Conservation (phyloP, 1,140 invertebrate species). For the Octopus sinensis region DNA sequence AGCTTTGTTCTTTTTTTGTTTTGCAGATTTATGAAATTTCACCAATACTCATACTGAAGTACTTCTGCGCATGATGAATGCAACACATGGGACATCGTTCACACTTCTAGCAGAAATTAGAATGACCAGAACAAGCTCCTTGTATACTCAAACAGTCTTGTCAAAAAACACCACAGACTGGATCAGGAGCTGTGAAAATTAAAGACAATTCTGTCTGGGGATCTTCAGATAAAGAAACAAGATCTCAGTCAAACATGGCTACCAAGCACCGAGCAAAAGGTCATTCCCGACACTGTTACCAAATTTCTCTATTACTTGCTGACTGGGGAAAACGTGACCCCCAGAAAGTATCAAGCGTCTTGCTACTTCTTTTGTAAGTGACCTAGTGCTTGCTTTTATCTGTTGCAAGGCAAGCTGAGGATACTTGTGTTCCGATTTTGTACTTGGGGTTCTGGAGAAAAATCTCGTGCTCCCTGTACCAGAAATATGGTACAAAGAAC, state of each 20-base stretch:
- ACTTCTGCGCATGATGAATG: no score
- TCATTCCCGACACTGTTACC: neutral
- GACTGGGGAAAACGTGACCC: neutral
- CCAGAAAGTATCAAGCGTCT: neutral
- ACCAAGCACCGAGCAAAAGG: neutral
- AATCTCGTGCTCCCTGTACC: neutral
- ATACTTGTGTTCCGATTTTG: neutral
- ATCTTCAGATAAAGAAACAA: neutral
- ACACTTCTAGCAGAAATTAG: no score
- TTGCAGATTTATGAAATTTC: no score
- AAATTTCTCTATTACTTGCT: neutral
- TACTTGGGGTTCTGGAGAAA: neutral
- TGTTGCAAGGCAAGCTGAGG: neutral
- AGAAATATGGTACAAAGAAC: neutral
- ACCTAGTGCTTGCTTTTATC: neutral
- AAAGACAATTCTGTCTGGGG: neutral
- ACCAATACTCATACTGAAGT: no score
- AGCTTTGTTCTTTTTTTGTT: no score
- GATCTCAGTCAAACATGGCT: neutral
- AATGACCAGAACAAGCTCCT: no score
- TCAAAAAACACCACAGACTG: no score
- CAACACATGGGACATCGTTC: no score
- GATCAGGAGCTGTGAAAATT: no score
- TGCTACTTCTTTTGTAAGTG: neutral
- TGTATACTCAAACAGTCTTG: no score